These are phyloP conservation scores for Ctenicera cuprea DNA, from an alignment of 2,888 invertebrate genomes.

Conservation along the genomic window DNA sequence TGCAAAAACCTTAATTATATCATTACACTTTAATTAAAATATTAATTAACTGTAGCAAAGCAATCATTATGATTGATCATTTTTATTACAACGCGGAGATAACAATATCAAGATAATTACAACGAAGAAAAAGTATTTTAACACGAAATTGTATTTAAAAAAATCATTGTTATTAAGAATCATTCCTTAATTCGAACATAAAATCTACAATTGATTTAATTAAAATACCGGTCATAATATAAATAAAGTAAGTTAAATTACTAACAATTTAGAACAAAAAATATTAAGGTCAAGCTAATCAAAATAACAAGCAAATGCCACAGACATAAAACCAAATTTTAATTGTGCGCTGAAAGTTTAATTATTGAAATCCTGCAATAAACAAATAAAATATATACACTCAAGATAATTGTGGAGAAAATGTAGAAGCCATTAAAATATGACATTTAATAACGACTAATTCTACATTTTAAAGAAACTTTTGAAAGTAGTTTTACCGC, in stretches of 20 bases:
- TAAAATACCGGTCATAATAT: no score
- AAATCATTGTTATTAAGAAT: no score
- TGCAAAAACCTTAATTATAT: conserved; percentile 10
- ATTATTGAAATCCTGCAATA: no score
- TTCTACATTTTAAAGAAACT: conserved; percentile 22
- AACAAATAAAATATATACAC: neutral
- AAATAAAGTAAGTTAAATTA: no score
- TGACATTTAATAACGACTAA: conserved; percentile 6
- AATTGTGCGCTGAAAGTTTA: neutral
- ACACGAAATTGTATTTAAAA: no score
- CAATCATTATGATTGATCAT: neutral
- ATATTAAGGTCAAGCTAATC: neutral
- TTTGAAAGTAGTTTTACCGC: conserved; percentile 25
- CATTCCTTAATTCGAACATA: no score
- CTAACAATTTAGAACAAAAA: no score
- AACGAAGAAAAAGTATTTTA: neutral
- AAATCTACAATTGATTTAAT: no score
- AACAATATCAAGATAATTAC: neutral
- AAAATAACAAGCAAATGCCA: neutral
- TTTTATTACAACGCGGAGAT: neutral
- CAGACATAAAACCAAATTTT: no score
- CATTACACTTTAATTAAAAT: conserved; percentile 5
- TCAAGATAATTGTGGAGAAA: neutral
- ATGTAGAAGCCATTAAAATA: neutral
- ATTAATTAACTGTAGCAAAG: neutral